Conservation (phyloP, 2,113 vertebrate species). For the Gymnocephalus cernua region DNA sequence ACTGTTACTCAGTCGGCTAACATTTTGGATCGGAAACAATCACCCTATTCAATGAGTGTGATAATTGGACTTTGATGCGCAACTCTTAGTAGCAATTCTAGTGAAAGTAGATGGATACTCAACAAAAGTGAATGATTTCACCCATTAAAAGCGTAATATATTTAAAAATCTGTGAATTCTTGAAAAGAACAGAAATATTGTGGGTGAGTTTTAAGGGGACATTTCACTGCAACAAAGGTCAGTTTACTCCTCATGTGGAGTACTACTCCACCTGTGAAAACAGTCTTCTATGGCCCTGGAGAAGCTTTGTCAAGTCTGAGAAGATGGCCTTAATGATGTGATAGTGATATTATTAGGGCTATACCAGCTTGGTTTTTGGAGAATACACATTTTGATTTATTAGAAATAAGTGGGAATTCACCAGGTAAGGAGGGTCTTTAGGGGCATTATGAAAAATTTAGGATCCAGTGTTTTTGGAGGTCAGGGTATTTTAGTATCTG, state of each 20-base stretch:
- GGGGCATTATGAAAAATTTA: neutral
- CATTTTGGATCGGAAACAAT: conserved; percentile 1
- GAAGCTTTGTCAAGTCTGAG: neutral
- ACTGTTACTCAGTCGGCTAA: neutral
- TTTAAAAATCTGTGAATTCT: neutral
- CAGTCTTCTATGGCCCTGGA: neutral
- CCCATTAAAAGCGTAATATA: neutral
- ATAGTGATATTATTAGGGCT: neutral
- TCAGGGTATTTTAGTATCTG: neutral
- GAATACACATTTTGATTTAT: neutral
- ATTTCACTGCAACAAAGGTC: neutral
- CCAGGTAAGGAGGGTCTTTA: neutral
- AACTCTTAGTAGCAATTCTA: neutral
- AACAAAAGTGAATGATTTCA: neutral
- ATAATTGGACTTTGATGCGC: neutral
- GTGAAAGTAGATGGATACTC: neutral
- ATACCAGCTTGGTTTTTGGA: neutral
- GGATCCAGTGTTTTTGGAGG: neutral
- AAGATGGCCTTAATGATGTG: neutral
- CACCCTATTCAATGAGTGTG: neutral
- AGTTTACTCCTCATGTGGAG: neutral
- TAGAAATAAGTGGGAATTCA: neutral
- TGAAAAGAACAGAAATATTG: neutral
- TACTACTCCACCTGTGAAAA: neutral
- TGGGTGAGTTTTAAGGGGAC: neutral